Conservation (phyloP, 2,797 vertebrate species). For the Glyptemys insculpta region DNA sequence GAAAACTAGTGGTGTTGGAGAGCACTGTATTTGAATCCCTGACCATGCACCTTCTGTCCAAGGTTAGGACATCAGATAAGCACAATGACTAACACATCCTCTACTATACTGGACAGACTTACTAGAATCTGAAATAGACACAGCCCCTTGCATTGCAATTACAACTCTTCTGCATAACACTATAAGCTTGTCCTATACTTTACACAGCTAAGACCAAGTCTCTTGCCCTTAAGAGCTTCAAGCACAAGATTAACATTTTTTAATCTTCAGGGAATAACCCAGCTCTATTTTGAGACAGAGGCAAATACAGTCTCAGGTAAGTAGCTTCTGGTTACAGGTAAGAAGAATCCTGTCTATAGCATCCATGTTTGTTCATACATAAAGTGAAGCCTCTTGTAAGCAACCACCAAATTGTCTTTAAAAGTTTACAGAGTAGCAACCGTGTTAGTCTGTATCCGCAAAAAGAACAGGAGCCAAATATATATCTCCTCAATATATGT, state of each 20-base stretch:
- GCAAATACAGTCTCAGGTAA: constrained; percentile 25
- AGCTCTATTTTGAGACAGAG: constrained; percentile 29
- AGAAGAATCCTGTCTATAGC: not conserved
- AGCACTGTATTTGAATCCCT: not conserved
- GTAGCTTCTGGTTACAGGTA: constrained; percentile 48
- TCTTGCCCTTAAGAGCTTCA: constrained; percentile 19
- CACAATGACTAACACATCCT: constrained; percentile 62
- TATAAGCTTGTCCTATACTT: constrained; percentile 37
- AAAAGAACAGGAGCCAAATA: too few relatives aligned
- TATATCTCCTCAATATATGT: too few relatives aligned
- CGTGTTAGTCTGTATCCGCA: too few relatives aligned
- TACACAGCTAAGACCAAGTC: not conserved
- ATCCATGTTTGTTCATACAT: not conserved
- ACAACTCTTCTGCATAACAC: constrained; percentile 3
- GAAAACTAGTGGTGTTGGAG: not conserved
- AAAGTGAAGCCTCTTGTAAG: not conserved
- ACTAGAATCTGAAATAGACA: constrained; percentile 55
- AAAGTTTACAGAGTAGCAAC: not conserved
- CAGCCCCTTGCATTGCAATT: constrained; percentile 56
- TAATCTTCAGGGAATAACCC: constrained; percentile 36
- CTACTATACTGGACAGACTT: constrained; percentile 61
- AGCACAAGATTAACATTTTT: constrained; percentile 64
- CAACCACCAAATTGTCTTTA: not conserved
- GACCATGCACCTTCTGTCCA: not conserved
- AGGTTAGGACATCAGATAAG: constrained; percentile 69